Base-by-base conservation (phyloP, 2,888 invertebrate species). In the Cryptus armator region DNA sequence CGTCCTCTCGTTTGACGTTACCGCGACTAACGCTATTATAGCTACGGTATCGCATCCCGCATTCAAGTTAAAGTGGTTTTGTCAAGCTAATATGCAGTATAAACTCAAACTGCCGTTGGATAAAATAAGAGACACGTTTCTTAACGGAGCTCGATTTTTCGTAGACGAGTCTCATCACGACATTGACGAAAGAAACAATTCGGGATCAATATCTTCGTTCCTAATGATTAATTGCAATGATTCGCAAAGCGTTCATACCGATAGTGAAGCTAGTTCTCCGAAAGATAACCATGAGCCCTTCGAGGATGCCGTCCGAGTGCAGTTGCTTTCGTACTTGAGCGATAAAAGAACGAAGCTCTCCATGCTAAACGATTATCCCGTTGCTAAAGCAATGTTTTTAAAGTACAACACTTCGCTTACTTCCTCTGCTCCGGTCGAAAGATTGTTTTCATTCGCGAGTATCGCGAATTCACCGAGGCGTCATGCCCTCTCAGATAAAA, bases 1-100 rank as follows among this genome's bases (percentile, higher is more conserved):
- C 56, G 59, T 68, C 19, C 59, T 83, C n/a, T 16, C 66, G 0
- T 74, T 83, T 66, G 46, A 43, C 24, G 48, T 14, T 43, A 24
- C 1, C 66, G 44, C 56, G 44, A 44, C 70, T 9, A 46, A 80
- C 44, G 79, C 79, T 66, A 43, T 68, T 56, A 56, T 80, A 56
- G 83, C 68, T 68, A 37, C 79, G 16, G 51, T 80, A 7, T 53
- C 51, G 19, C 74, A 83, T 43, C 80, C 80, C 16, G 37, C 72
- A 2, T 74, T 80, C 70, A 83, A 83, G 53, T 32, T 67, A 16
- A 53, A 62, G 3, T 80, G 62, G 74, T 70, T 67, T 46, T 24
- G 9, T 67, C 24, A 67, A 67, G 67, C 46, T 44, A 46, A 46
- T 46, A 12, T 12, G 46, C 46, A 67, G 44, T 44, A 46, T 44